These are phyloP conservation scores for Eristalinus sepulchralis DNA, from an alignment of 2,888 invertebrate genomes.

Conservation along the genomic window DNA sequence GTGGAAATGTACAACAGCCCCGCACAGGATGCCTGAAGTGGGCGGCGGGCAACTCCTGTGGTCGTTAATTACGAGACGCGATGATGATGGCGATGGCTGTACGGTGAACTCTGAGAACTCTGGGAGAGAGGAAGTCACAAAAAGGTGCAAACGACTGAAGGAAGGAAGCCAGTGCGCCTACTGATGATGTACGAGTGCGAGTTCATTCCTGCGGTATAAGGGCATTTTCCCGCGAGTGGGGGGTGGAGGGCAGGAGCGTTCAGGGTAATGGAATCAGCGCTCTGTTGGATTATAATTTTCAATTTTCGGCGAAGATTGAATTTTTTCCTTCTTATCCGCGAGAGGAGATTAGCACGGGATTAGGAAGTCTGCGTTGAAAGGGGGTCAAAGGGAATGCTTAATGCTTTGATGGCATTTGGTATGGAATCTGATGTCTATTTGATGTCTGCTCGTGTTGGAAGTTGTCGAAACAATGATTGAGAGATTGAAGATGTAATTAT, in stretches of 20 bases:
- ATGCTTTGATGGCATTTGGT: neutral
- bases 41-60: conserved; percentile 49
- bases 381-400: neutral
- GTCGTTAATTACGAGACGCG: conserved; percentile 59
- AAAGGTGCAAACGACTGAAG: conserved; percentile 20
- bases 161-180: conserved; percentile 8
- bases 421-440: neutral
- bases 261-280: conserved; percentile 59
- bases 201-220: conserved; percentile 30
- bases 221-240: conserved; percentile 35
- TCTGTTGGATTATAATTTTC: conserved; percentile 62
- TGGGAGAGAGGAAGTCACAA: conserved; percentile 30
- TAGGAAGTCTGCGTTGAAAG: neutral
- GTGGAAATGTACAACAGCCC: conserved; percentile 42
- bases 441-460: neutral
- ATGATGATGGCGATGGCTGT: conserved; percentile 3
- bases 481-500: neutral
- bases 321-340: neutral
- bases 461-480: neutral
- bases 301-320: conserved; percentile 59
- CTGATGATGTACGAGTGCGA: neutral
- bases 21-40: conserved; percentile 35
- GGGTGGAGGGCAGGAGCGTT: conserved; percentile 20
- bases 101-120: conserved; percentile 32
- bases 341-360: neutral